Evolutionary conservation across 2,797 vertebrate species (phyloP).

Genomic region (Eurystomus glaucurus): DNA sequence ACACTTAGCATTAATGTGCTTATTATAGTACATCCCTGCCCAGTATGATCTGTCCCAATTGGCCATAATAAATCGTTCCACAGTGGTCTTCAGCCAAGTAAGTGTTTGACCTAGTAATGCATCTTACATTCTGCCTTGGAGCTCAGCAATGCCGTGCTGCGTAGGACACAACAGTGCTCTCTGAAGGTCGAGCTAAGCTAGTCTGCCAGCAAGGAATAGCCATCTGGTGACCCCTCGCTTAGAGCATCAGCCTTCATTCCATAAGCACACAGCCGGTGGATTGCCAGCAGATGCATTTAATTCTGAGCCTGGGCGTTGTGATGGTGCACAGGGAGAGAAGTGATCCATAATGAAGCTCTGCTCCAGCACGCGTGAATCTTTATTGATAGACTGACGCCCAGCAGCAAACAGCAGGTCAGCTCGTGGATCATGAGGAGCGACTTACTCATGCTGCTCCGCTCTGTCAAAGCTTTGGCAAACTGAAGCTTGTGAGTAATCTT

Average conservation of each 20-base stretch:
- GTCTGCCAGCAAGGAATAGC: conserved; percentile 23
- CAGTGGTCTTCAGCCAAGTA: conserved; percentile 50
- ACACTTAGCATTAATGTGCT: neutral
- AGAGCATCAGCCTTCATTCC: neutral
- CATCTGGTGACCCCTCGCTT: conserved; percentile 50
- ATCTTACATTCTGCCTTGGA: conserved; percentile 60
- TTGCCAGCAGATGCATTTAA: conserved; percentile 30
- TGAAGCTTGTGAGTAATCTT: neutral
- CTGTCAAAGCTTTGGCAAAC: neutral
- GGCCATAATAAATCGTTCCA: conserved; percentile 43
- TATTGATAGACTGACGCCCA: neutral
- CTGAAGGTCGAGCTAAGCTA: conserved; percentile 52
- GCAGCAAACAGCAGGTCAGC: neutral
- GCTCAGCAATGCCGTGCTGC: neutral
- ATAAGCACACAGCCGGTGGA: neutral
- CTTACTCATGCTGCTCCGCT: neutral
- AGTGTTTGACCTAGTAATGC: conserved; percentile 68
- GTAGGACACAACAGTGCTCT: neutral
- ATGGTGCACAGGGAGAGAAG: neutral
- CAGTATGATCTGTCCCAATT: conserved; percentile 45
- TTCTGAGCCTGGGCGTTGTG: neutral
- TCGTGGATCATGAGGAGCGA: neutral
- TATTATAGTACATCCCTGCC: neutral
- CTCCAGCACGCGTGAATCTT: neutral
- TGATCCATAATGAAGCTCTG: neutral